These are phyloP conservation scores for Macrotus californicus DNA, from an alignment of 2,113 vertebrate species.

Conservation along the genomic window DNA sequence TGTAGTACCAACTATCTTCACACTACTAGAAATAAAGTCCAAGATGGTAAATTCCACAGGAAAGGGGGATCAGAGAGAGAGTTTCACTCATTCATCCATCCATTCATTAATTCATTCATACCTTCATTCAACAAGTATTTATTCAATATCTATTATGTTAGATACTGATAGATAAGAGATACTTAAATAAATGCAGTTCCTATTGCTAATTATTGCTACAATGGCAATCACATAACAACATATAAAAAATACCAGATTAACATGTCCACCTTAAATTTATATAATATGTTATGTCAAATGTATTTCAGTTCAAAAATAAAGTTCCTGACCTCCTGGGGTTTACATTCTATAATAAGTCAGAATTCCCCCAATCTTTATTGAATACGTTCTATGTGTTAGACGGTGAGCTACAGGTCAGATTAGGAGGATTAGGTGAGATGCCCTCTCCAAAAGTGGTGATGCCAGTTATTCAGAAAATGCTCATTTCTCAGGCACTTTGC, in stretches of 20 bases:
- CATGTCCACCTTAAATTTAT: not conserved
- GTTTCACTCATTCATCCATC: not conserved
- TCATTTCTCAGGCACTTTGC: not conserved
- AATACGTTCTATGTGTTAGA: no score
- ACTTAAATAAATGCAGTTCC: not conserved
- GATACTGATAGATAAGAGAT: not conserved
- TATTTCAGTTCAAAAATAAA: not conserved
- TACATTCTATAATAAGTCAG: not conserved
- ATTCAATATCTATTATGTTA: not conserved
- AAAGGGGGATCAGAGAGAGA: not conserved
- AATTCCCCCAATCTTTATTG: not conserved
- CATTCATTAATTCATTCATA: not conserved
- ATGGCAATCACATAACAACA: not conserved
- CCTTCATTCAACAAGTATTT: not conserved
- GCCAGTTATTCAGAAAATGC: not conserved
- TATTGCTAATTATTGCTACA: not conserved
- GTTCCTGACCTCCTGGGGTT: not conserved
- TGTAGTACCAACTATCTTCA: not conserved
- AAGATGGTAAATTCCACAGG: not conserved
- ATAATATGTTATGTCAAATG: not conserved
- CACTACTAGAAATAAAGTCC: not conserved
- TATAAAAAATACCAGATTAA: not conserved
- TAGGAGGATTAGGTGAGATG: not conserved
- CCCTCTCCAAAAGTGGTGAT: not conserved
- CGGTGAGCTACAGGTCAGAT: not conserved